These are phyloP conservation scores for Catharus ustulatus DNA, from an alignment of 2,797 vertebrate species.

Conservation along the genomic window DNA sequence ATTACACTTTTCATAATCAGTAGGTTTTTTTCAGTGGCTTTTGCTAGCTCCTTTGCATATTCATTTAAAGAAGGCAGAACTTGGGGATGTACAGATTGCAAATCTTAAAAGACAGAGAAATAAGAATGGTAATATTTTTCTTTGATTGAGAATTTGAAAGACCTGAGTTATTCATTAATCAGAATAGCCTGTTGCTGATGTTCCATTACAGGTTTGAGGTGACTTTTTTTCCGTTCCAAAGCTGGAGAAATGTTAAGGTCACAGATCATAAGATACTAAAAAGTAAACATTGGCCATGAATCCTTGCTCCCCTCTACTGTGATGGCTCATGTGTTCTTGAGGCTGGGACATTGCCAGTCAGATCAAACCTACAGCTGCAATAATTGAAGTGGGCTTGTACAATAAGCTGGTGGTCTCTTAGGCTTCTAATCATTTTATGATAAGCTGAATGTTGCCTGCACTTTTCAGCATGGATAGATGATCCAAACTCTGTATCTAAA, in stretches of 20 bases:
- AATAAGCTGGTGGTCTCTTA: not conserved
- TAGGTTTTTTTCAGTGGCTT: not conserved
- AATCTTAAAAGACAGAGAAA: not conserved
- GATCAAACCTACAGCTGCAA: not conserved
- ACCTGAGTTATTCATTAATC: not conserved
- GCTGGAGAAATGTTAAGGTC: not conserved
- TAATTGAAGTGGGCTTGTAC: not conserved
- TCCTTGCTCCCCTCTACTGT: not conserved
- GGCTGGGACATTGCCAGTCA: not conserved
- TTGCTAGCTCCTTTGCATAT: not conserved
- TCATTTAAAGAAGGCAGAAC: not conserved
- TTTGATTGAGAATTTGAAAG: not conserved
- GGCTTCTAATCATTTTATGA: not conserved
- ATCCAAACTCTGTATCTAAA: not conserved
- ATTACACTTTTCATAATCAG: not conserved
- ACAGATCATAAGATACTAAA: not conserved
- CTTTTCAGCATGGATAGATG: not conserved
- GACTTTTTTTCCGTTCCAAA: not conserved
- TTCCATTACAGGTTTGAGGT: not conserved
- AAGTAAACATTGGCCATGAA: not conserved
- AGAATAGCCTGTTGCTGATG: not conserved
- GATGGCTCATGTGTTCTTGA: not conserved
- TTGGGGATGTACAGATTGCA: not conserved
- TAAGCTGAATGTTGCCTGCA: not conserved
- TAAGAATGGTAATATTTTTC: not conserved